phyloP scores from a whole-genome alignment of 2,888 invertebrate genomes.

The Platycheirus rosarum region DNA sequence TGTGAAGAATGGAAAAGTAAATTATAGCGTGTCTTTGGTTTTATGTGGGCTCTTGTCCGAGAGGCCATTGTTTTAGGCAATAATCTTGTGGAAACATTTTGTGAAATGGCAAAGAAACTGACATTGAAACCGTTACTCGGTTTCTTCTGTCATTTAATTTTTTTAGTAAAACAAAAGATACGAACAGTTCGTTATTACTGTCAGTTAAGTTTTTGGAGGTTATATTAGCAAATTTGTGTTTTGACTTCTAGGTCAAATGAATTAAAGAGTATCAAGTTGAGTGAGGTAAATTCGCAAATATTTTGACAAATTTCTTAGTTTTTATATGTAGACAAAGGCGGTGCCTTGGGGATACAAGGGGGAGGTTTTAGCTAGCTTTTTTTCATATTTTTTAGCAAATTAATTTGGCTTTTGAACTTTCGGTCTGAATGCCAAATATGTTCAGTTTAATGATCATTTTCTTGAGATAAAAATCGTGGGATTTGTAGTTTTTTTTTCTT shows the following conservation, averaged over 20 bases:
- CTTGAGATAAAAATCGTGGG: constrained; percentile 7
- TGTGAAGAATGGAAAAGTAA: constrained; percentile 33
- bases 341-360: neutral
- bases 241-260: constrained; percentile 34
- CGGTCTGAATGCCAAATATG: neutral
- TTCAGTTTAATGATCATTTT: constrained; percentile 21
- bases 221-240: constrained; percentile 25
- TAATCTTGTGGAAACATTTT: constrained; percentile 32
- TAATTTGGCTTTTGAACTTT: constrained; percentile 14
- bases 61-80: constrained; percentile 35
- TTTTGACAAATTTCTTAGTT: constrained; percentile 19
- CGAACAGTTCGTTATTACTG: constrained; percentile 13
- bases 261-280: constrained; percentile 9
- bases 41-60: too few relatives aligned
- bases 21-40: constrained; percentile 35
- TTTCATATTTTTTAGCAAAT: neutral
- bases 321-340: neutral
- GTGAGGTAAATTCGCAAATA: constrained; percentile 14
- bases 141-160: constrained; percentile 7
- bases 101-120: constrained; percentile 36
- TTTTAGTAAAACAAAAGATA: constrained; percentile 10
- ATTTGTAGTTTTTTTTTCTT: too few relatives aligned
- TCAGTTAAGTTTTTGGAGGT: constrained; percentile 54
- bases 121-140: constrained; percentile 34
- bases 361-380: neutral